These are phyloP conservation scores for Listronotus oregonensis DNA, from an alignment of 1,140 invertebrate species.

Conservation along the genomic window DNA sequence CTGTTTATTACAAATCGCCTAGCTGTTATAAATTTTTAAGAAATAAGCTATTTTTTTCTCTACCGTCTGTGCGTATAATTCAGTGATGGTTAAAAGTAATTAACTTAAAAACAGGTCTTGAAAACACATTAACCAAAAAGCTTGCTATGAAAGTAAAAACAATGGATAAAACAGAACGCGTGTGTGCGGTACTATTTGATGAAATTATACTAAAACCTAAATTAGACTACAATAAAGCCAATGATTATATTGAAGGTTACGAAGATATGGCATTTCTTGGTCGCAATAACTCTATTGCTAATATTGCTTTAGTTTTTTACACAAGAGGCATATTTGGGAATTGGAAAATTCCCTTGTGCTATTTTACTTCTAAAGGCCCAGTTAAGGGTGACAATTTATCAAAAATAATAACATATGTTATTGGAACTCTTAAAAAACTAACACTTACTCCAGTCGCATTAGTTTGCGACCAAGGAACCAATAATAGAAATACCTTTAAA, in stretches of 20 bases:
- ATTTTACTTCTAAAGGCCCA: slow-evolving; percentile 14
- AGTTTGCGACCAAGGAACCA: background rate
- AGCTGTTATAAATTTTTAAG: slow-evolving; percentile 4
- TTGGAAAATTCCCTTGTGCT: slow-evolving; percentile 26
- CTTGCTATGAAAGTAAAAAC: slow-evolving; percentile 4
- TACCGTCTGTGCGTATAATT: background rate
- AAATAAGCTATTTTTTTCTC: background rate
- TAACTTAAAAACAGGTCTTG: background rate
- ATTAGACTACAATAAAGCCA: background rate
- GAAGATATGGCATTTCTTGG: slow-evolving; percentile 3
- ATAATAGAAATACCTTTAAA: background rate
- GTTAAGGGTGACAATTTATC: slow-evolving; percentile 11
- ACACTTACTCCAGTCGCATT: background rate
- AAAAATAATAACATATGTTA: slow-evolving; percentile 4
- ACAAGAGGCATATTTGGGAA: slow-evolving; percentile 12
- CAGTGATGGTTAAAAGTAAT: background rate
- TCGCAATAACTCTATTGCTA: background rate
- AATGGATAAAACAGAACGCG: background rate
- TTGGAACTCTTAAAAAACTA: background rate
- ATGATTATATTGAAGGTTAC: slow-evolving; percentile 9
- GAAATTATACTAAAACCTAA: slow-evolving; percentile 7
- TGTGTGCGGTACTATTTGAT: slow-evolving; percentile 6
- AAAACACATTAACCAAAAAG: background rate
- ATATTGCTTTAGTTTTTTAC: slow-evolving; percentile 1
- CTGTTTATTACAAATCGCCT: slow-evolving; percentile 15